A percentile compares a stretch with the other conserved stretches of the same genome.
These are phyloP conservation scores for Apostichopus japonicus DNA, from an alignment of 35 echinoderm and acorn worm species.

Conservation along the genomic window DNA sequence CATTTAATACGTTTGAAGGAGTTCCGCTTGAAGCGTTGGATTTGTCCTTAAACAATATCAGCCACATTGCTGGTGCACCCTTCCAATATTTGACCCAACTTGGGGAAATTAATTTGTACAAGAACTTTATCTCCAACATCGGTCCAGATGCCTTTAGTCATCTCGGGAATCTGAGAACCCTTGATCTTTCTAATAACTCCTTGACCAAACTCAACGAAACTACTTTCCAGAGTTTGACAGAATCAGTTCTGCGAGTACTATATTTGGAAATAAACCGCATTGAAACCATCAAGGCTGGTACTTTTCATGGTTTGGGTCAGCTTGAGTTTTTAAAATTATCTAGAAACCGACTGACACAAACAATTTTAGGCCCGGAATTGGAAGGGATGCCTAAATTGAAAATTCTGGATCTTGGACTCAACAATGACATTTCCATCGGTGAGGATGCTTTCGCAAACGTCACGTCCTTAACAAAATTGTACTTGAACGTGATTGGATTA, in stretches of 20 bases:
- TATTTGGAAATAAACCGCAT: constrained; percentile 73
- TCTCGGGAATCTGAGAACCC: constrained; percentile 10
- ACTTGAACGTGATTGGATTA: constrained; percentile 63
- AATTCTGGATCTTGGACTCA: constrained; percentile 67
- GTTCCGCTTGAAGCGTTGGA: constrained; percentile 64
- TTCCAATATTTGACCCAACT: constrained; percentile 46
- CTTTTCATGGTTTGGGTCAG: constrained; percentile 59
- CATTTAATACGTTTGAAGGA: constrained; percentile 47
- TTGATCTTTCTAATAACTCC: constrained; percentile 68
- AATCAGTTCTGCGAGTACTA: constrained; percentile 33
- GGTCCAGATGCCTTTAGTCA: constrained; percentile 28
- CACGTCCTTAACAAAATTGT: constrained; percentile 55
- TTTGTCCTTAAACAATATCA: constrained; percentile 76
- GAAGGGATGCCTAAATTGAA: constrained; percentile 61
- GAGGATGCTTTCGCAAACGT: constrained; percentile 61
- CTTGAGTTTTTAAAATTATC: constrained; percentile 70
- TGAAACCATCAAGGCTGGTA: constrained; percentile 22
- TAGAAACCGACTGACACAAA: constrained; percentile 72
- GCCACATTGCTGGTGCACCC: constrained; percentile 25
- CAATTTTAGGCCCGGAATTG: constrained; percentile 67
- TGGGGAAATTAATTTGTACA: constrained; percentile 55
- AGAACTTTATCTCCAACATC: constrained; percentile 59
- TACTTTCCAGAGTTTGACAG: constrained; percentile 57
- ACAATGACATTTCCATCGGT: constrained; percentile 39
- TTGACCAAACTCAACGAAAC: constrained; percentile 46